phyloP scores from a whole-genome alignment of 2,797 vertebrate genomes.

The Anguilla pacifica region DNA sequence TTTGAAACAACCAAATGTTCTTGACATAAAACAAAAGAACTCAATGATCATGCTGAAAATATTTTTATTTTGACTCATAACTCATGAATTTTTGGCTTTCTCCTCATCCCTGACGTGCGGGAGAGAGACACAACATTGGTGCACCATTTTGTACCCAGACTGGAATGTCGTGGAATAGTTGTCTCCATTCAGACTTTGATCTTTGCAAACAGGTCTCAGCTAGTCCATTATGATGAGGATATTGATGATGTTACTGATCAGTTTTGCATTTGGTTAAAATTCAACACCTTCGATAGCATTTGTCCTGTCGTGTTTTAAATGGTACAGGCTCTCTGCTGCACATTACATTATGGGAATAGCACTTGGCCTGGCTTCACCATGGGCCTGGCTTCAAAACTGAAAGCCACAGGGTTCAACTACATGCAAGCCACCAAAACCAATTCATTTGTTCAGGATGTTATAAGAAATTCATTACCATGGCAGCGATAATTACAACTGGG shows the following conservation, averaged over 20 bases:
- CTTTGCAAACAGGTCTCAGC: neutral
- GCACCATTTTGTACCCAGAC: neutral
- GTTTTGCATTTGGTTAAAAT: conserved; percentile 2
- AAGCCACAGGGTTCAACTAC: conserved; percentile 49
- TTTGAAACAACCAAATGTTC: conserved; percentile 7
- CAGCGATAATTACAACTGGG: conserved; percentile 56
- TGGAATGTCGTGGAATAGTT: neutral
- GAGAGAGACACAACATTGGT: neutral
- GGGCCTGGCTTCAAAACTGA: conserved; percentile 31
- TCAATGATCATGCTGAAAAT: conserved; percentile 3
- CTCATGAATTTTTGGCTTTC: neutral
- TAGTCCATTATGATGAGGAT: neutral
- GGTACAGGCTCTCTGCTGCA: neutral
- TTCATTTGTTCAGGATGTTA: conserved; percentile 53
- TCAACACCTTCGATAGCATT: conserved; percentile 8
- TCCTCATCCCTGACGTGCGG: neutral
- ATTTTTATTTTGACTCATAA: neutral
- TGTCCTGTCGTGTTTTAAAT: neutral
- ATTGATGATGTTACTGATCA: neutral
- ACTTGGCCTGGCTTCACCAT: conserved; percentile 33
- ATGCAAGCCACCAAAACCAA: conserved; percentile 38
- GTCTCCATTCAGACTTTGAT: neutral
- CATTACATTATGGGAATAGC: neutral
- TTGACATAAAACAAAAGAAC: neutral
- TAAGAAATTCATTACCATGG: conserved; percentile 55